A percentile compares a stretch with the other conserved stretches of the same genome.
phyloP scores from a whole-genome alignment of 1,140 invertebrate species.

The Paralvinella palmiformis region DNA sequence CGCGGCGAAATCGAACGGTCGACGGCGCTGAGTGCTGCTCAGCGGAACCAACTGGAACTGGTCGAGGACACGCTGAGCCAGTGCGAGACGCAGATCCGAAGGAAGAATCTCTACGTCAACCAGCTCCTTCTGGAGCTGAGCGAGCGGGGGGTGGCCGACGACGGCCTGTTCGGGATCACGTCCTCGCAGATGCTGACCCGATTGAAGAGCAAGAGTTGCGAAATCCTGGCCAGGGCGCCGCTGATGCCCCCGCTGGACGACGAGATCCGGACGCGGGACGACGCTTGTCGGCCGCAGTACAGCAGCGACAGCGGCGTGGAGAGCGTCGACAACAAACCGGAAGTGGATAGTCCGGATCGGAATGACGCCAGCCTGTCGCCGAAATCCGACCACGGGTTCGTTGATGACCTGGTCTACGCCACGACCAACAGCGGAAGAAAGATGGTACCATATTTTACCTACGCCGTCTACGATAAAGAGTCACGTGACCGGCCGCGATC shows the following conservation, averaged over 20 bases:
- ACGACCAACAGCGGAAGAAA: neutral
- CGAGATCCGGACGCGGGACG: neutral
- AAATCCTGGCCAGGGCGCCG: too few species aligned
- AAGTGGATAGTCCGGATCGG: neutral
- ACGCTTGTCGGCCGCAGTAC: neutral
- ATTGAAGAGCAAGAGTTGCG: too few species aligned
- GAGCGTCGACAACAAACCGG: neutral
- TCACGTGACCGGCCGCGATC: neutral
- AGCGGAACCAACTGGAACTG: slow-evolving; percentile 30
- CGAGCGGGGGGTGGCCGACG: slow-evolving; percentile 49
- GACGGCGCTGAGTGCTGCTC: neutral
- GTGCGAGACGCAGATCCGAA: slow-evolving; percentile 10
- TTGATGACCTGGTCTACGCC: too few species aligned
- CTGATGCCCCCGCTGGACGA: too few species aligned
- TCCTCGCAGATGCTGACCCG: too few species aligned
- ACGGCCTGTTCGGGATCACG: slow-evolving; percentile 23
- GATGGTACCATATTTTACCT: slow-evolving; percentile 8
- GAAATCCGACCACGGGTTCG: neutral
- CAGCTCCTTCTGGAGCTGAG: slow-evolving; percentile 25
- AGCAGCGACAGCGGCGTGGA: neutral
- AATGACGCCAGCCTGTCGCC: neutral
- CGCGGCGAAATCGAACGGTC: too few species aligned
- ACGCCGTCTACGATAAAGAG: neutral
- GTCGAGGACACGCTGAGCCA: slow-evolving; percentile 16
- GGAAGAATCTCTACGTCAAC: slow-evolving; percentile 15